A percentile compares a stretch with the other conserved stretches of the same genome.
These are phyloP conservation scores for Notodonta ziczac DNA, from an alignment of 2,888 invertebrate species.

Conservation along the genomic window DNA sequence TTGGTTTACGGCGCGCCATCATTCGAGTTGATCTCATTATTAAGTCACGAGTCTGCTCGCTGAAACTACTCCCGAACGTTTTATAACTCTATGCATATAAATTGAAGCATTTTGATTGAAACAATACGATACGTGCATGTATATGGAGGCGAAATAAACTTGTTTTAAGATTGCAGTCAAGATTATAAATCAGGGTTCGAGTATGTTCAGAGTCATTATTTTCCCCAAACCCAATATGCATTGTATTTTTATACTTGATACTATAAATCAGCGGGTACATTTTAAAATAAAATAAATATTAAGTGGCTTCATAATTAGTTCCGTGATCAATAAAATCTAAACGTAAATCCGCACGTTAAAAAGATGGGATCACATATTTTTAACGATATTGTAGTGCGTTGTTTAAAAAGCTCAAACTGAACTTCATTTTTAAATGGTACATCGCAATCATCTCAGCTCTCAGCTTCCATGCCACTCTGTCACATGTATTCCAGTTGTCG, in stretches of 20 bases:
- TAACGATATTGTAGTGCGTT: too few species aligned
- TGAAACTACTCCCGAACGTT: slow-evolving; percentile 1
- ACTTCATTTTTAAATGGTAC: too few species aligned
- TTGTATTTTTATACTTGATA: neutral
- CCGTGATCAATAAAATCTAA: too few species aligned
- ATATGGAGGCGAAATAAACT: neutral
- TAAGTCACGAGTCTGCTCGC: neutral
- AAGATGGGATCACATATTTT: too few species aligned
- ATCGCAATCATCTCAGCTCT: too few species aligned
- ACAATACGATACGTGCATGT: slow-evolving; percentile 3
- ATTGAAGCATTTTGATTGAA: slow-evolving; percentile 4
- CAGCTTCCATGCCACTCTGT: neutral
- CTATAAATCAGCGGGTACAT: neutral
- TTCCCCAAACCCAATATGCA: too few species aligned
- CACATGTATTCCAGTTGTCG: neutral
- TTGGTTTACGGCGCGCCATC: slow-evolving; percentile 1
- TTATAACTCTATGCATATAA: slow-evolving; percentile 5
- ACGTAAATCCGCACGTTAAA: too few species aligned
- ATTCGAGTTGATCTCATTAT: slow-evolving; percentile 4
- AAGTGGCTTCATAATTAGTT: neutral
- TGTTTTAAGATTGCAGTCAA: neutral
- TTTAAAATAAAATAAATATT: neutral
- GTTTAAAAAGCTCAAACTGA: too few species aligned
- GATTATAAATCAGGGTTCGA: neutral
- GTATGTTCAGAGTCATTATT: neutral